Evolutionary conservation across 2,797 vertebrate species (phyloP).

Genomic region (Chiropotes sagulatus): DNA sequence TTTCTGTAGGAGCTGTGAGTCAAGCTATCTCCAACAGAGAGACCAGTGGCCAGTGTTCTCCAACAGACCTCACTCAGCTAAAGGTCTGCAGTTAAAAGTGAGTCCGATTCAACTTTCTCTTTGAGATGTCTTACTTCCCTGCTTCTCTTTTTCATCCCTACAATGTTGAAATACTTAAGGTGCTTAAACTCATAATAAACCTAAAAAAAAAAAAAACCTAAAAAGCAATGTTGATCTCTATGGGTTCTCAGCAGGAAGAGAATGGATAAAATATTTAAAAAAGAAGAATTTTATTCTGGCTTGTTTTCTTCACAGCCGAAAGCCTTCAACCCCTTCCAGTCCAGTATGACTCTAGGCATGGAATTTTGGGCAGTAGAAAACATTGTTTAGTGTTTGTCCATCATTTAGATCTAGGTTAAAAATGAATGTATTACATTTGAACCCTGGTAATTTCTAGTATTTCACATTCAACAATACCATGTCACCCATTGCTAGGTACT

Average conservation of each 20-base stretch:
- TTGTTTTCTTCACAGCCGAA: neutral
- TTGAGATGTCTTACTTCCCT: neutral
- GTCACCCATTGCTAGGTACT: neutral
- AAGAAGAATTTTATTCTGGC: neutral
- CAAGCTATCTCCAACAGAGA: neutral
- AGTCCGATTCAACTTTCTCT: neutral
- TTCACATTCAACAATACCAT: neutral
- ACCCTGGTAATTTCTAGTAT: neutral
- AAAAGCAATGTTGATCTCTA: neutral
- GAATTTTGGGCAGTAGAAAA: neutral
- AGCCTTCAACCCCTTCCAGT: neutral
- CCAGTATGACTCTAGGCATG: neutral
- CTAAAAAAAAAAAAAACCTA: neutral
- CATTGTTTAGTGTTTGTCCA: neutral
- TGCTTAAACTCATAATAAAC: neutral
- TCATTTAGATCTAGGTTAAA: neutral
- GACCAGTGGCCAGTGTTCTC: neutral
- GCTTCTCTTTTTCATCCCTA: neutral
- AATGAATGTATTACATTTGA: neutral
- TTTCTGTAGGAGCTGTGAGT: neutral
- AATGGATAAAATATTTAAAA: neutral
- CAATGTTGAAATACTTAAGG: constrained; percentile 7
- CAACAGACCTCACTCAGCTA: neutral
- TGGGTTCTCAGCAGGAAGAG: neutral
- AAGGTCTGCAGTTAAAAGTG: neutral